Conservation (phyloP, 2,113 vertebrate species). For the Chinchilla lanigera region DNA sequence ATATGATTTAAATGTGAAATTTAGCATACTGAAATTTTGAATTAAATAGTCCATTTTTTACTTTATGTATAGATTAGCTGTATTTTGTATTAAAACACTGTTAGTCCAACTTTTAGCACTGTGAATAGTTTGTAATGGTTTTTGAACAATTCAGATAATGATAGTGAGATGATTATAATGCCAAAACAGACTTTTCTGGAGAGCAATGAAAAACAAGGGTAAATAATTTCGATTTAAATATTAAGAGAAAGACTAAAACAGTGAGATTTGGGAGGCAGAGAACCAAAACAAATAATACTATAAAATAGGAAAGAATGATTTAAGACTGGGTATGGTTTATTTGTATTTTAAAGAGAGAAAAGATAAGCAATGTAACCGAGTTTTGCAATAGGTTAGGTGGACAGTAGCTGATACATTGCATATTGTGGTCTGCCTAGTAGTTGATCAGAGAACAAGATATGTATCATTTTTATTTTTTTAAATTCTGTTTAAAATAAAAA, state of each 20-base stretch:
- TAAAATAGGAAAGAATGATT: not conserved
- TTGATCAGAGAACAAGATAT: no score
- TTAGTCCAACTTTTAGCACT: not conserved
- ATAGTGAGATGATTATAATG: not conserved
- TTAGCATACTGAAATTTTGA: not conserved
- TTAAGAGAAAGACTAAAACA: not conserved
- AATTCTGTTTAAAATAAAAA: no score
- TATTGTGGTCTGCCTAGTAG: no score
- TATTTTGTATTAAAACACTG: not conserved
- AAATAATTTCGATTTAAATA: not conserved
- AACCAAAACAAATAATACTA: not conserved
- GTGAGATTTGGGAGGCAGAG: not conserved
- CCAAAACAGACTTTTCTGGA: not conserved
- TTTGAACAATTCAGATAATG: not conserved
- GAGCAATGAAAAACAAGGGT: not conserved
- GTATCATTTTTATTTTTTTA: no score
- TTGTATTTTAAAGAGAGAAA: no score
- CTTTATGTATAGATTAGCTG: not conserved
- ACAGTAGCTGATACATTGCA: no score
- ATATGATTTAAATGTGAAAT: not conserved
- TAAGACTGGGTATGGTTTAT: not conserved
- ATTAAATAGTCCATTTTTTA: not conserved
- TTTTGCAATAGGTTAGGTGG: no score
- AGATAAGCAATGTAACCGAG: no score
- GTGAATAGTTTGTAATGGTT: not conserved